Evolutionary conservation across 2,888 invertebrate species (phyloP), one percentile per base, ranked within the genome.

Genomic region (Willowsia nigromaculata): DNA sequence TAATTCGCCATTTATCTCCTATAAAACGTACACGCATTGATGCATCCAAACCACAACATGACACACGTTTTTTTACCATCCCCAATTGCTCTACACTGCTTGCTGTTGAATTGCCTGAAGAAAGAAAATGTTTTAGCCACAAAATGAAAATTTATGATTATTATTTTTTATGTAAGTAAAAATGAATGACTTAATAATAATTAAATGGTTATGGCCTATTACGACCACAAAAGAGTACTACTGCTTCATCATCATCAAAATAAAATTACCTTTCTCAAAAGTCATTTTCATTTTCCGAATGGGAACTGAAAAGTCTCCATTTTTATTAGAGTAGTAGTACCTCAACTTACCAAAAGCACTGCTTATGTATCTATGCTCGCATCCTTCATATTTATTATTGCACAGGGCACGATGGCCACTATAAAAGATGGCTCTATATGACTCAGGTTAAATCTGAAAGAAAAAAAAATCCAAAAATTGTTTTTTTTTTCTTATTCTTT

Each of bases 101-200:
- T 59, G 11, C 33, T 22, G 37, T 5, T 25, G 3, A 30, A 33
- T 30, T 40, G 56, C 76, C 74, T 85, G 9, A 43, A 74, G 50
- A 68, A 37, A n/a, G 62, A n/a, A 47, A 13, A 18, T 71, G n/a
- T 59, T 68, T 50, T 25, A 76, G 65, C 43, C 59, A 74, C 53
- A 65, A 74, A 74, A 85, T 74, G 59, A 86, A 59, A 85, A 71
- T 85, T 74, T 85, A 85, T 74, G 37, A 85, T 83, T 65, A 53
- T 53, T 30, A 43, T 43, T 43, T 43, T 43, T 43, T 40, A 56
- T 74, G 74, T 85, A 56, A 56, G 74, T 74, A 81, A 87, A 88
- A 74, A 56, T 88, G 82, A 88, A 88, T 88, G 88, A 83, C 88
- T 88, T 88, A 88, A 88, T 88, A 83, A 87, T 81, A 81, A 88